These are phyloP conservation scores for Intellagama lesueurii DNA, from an alignment of 2,797 vertebrate species.

Conservation along the genomic window DNA sequence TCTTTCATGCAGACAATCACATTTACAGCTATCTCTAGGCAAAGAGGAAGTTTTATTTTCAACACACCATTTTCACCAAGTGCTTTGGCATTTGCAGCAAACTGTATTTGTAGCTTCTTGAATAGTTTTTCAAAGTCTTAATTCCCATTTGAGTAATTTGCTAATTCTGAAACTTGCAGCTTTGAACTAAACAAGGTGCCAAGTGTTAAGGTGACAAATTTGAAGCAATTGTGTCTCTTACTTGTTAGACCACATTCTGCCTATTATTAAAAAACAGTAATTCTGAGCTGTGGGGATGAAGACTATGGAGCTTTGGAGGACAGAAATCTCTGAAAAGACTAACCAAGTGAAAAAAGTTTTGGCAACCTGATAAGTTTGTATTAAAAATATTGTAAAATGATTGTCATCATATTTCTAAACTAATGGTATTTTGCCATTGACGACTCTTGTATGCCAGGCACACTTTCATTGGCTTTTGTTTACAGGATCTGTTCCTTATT, in stretches of 20 bases:
- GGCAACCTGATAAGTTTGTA: not conserved
- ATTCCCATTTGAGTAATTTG: not conserved
- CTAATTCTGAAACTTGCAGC: not conserved
- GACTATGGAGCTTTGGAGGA: too few species aligned
- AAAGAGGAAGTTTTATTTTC: not conserved
- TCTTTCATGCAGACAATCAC: not conserved
- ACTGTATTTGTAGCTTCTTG: not conserved
- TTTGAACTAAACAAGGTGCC: not conserved
- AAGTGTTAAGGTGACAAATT: not conserved
- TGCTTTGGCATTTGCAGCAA: not conserved
- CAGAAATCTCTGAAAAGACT: not conserved
- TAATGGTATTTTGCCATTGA: not conserved
- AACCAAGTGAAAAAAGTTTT: not conserved
- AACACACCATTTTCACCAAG: not conserved
- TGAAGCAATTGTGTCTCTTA: not conserved
- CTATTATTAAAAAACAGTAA: not conserved
- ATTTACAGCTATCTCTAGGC: not conserved
- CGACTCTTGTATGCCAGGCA: not conserved
- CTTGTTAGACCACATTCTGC: not conserved
- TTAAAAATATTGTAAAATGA: not conserved
- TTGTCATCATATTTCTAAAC: not conserved
- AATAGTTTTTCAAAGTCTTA: not conserved
- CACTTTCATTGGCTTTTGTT: conserved; percentile 3
- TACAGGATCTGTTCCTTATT: not conserved
- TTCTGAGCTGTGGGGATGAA: not conserved